Base-by-base conservation (phyloP, 2,888 invertebrate species). In the Mellilla xanthometata region DNA sequence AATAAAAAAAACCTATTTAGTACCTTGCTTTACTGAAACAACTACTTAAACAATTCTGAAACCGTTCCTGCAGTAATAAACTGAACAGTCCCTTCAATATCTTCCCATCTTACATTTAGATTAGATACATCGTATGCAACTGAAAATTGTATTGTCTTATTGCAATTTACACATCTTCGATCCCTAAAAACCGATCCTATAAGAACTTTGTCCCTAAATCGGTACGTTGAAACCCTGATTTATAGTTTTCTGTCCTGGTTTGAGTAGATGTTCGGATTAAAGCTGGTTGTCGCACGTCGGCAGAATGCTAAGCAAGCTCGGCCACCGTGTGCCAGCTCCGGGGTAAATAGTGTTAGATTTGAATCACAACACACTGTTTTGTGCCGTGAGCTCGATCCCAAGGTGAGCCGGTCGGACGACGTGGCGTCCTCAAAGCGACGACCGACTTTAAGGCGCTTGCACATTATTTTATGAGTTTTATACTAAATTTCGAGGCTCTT, bases 391-490 rank as follows among this genome's bases (percentile, higher is more conserved):
- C 24, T 24, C 19, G 1, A 27, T 73, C 77, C 81, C 87, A 88
- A 88, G 87, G 87, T 86, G 79, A 88, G 60, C 87, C 56, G 61
- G 84, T 86, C 65, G 24, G 41, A 53, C 63, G 53, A 43, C 59
- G 58, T 49, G 52, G 56, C 62, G 61, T 68, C 63, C 59, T 68
- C 62, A 60, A 49, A 58, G 54, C 52, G 53, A 53, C 41, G 39
- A 56, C 38, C 30, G 40, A 51, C 15, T 31, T 53, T 43, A 54
- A 38, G 55, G 56, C 50, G 55, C 53, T 40, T 49, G 39, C 51
- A 54, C 53, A 60, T 49, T 13, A 51, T 51, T 24, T 51, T 31
- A 34, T 19, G 34, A 23, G 12, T 32, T 27, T 32, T 6, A 12
- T 27, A 11, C 15, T 26, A 36, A 8, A 24, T 1, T 24, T 8